A percentile compares a stretch with the other conserved stretches of the same genome.
These are phyloP conservation scores for Loriculus beryllinus DNA, from an alignment of 2,797 vertebrate genomes.

Conservation along the genomic window DNA sequence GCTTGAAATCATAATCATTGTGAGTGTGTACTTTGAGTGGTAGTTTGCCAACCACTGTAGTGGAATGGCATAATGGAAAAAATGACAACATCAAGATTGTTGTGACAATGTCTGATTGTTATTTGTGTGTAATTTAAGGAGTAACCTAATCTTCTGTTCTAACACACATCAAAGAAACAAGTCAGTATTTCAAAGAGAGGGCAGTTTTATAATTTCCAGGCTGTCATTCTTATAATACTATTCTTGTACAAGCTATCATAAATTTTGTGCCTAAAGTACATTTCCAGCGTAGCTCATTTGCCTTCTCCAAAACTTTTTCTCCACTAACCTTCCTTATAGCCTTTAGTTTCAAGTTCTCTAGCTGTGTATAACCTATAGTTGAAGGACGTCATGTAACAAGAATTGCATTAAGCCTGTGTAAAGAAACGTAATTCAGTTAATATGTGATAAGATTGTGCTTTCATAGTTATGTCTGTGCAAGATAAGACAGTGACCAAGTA, in stretches of 20 bases:
- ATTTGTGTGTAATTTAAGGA: constrained; percentile 34
- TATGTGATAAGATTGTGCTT: background rate
- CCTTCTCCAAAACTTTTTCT: background rate
- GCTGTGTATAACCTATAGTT: background rate
- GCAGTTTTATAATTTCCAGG: constrained; percentile 31
- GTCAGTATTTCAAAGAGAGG: background rate
- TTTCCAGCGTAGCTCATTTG: background rate
- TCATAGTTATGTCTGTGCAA: background rate
- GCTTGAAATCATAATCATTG: background rate
- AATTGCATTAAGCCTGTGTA: background rate
- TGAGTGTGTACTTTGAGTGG: background rate
- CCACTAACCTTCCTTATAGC: background rate
- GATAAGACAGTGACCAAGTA: background rate
- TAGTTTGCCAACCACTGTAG: background rate
- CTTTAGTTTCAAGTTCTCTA: background rate
- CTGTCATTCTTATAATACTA: background rate
- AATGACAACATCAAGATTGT: constrained; percentile 12
- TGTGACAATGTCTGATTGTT: constrained; percentile 48
- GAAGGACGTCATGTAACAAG: background rate
- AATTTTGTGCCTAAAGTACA: background rate
- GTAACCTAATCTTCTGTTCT: constrained; percentile 39
- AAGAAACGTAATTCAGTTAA: background rate
- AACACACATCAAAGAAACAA: constrained; percentile 28
- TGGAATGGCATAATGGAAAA: background rate
- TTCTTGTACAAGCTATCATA: background rate